Evolutionary conservation across 2,113 vertebrate species (phyloP), one percentile per base, ranked within the genome.

Genomic region (Podarcis raffonei): DNA sequence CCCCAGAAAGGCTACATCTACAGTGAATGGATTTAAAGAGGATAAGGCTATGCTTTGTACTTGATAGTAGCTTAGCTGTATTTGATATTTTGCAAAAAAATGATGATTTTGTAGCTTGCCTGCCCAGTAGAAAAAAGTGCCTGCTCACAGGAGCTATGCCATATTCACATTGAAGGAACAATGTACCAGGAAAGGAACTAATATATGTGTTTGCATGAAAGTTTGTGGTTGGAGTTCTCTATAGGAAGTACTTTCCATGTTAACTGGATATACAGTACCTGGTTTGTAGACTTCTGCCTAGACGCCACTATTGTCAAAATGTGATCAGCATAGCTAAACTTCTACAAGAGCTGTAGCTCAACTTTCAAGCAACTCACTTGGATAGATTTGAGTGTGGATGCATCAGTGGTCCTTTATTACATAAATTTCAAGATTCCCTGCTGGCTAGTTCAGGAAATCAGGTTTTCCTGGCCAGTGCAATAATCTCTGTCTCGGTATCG

Each of bases 41-140:
- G 4, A 2, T 42, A 22, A 80, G 20, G 1, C 20, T 3, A 1
- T 27, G 1, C 84, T 94, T 85, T 89, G n/a, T 8, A 9, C 88
- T 71, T 59, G 30, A 0, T 42, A 22, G 39, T 35, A 76, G 53
- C 87, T 87, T 68, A 79, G 37, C 39, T 0, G 9, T 85, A 66
- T 8, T 81, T 86, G 23, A 77, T 48, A 74, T 88, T 80, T 86
- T 22, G 88, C 59, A 83, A 83, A 85, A 5, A 76, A 81, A 65
- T 30, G 32, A 82, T 85, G 68, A 91, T 88, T 8, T 74, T 62
- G 30, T 81, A 48, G 72, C 53, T 59, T 76, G 20, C 48, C 48
- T 53, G 48, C 48, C 48, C 48, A 53, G 11, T 11, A 53, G 68
- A 68, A 76, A 13, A 39, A 66, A 4, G 18, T 8, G 32, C 23